Evolutionary conservation across 2,888 invertebrate genomes (phyloP).

Genomic region (Petrolisthes manimaculis): DNA sequence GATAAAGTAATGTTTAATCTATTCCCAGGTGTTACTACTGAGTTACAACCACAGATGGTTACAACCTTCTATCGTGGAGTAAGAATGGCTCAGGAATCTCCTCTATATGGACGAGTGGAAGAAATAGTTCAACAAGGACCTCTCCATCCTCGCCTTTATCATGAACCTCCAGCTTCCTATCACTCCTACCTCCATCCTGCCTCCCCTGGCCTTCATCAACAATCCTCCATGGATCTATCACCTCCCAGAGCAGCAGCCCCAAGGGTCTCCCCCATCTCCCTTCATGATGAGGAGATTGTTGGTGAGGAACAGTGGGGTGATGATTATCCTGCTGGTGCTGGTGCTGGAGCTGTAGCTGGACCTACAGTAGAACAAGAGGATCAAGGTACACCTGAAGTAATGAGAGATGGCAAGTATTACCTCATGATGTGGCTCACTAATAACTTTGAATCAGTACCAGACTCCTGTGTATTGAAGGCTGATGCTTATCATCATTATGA

Average conservation of each 20-base stretch:
- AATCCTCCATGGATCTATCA: conserved; percentile 49
- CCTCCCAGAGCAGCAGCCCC: conserved; percentile 55
- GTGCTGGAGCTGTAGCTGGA: not conserved
- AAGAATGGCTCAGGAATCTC: conserved; percentile 43
- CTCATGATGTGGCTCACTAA: conserved; percentile 63
- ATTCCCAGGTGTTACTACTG: conserved; percentile 51
- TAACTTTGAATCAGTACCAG: conserved; percentile 64
- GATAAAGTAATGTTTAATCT: conserved; percentile 50
- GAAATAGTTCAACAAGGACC: conserved; percentile 29
- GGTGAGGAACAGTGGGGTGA: conserved; percentile 43
- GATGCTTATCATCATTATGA: conserved; percentile 65
- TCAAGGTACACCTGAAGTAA: conserved; percentile 59
- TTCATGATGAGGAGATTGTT: conserved; percentile 51
- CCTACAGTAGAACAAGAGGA: conserved; percentile 51
- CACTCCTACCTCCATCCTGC: conserved; percentile 15
- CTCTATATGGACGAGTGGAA: conserved; percentile 42
- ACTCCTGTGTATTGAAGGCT: conserved; percentile 64
- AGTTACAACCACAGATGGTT: conserved; percentile 41
- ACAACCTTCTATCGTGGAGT: conserved; percentile 63
- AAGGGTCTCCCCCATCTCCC: conserved; percentile 48
- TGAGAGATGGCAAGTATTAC: conserved; percentile 65
- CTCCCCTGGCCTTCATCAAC: conserved; percentile 19
- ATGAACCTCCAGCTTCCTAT: not conserved
- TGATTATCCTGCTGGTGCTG: conserved; percentile 25
- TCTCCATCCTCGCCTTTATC: not conserved